Base-by-base conservation (phyloP, 2,888 invertebrate species). In the Schrankia costaestrigalis region DNA sequence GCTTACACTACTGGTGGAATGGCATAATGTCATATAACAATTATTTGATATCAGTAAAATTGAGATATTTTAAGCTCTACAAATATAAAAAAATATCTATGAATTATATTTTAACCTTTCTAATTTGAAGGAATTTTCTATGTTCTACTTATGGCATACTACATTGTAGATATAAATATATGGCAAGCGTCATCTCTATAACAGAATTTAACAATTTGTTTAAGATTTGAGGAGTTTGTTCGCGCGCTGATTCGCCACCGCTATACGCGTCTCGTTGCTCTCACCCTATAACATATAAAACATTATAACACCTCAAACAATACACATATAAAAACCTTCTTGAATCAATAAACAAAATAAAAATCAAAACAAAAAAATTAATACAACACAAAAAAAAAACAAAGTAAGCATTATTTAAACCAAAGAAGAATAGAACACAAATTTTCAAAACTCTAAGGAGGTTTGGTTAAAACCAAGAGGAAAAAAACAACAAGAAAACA, bases 191-290 rank as follows among this genome's bases (percentile, higher is more conserved):
- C 53, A 48, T 55, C 45, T 48, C 34, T 42, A 26, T 41, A 41
- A 30, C 27, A 35, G 24, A 34, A 33, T 30, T 39, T 36, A n/a
- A 31, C 37, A 28, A 31, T 22, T 35, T 45, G 65, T 56, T 89
- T 89, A 89, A 52, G 89, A 93, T 89, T 94, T 94, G 83, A 95
- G 93, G 60, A 96, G 92, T 78, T 96, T 95, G 88, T 93, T 93
- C 74, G 97, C 95, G 65, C 96, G 92, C 78, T 95, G 94, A 87
- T 97, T 97, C 63, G 96, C 97, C 73, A 94, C 94, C 65, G 93
- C 93, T 90, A 97, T 95, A 86, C 96, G 93, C 40, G 93, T 93
- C 85, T 95, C 94, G 89, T 96, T 96, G 72, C 95, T 94, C 72
- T 93, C 92, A 68, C 92, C 93, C 93, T 94, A 90, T 47, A 73